phyloP scores from a whole-genome alignment of 2,797 vertebrate species.

The Corythornis leucogaster region DNA sequence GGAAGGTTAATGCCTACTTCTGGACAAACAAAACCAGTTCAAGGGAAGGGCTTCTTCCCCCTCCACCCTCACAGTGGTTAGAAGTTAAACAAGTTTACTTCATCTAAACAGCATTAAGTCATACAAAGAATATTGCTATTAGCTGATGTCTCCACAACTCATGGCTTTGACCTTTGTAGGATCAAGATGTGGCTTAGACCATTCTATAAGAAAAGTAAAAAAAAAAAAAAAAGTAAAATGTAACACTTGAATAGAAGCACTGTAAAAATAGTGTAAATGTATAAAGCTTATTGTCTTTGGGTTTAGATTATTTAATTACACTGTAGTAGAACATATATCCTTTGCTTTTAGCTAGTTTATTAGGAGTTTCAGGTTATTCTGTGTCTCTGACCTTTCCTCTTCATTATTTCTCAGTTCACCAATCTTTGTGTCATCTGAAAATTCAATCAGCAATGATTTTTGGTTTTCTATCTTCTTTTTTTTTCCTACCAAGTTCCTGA shows the following conservation, averaged over 20 bases:
- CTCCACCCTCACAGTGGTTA: neutral
- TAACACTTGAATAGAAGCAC: neutral
- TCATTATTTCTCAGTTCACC: slow-evolving; percentile 31
- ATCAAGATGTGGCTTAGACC: neutral
- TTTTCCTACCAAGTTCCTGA: neutral
- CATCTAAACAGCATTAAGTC: neutral
- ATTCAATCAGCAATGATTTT: slow-evolving; percentile 38
- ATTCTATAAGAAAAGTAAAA: neutral
- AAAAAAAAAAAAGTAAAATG: neutral
- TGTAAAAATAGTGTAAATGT: neutral
- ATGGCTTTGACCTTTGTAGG: neutral
- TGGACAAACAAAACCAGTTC: neutral
- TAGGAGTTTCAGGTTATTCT: neutral
- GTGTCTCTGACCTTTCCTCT: slow-evolving; percentile 26
- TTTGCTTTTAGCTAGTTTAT: neutral
- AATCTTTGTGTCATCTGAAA: slow-evolving; percentile 53
- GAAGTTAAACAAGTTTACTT: neutral
- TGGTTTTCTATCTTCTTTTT: neutral
- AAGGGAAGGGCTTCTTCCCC: neutral
- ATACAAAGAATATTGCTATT: neutral
- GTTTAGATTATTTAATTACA: neutral
- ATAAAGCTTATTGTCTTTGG: neutral
- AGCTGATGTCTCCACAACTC: neutral
- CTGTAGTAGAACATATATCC: neutral
- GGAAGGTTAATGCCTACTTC: neutral